Evolutionary conservation across 1,140 invertebrate species (phyloP), one percentile per base, ranked within the genome.

Genomic region (Rhagoletis zephyria): DNA sequence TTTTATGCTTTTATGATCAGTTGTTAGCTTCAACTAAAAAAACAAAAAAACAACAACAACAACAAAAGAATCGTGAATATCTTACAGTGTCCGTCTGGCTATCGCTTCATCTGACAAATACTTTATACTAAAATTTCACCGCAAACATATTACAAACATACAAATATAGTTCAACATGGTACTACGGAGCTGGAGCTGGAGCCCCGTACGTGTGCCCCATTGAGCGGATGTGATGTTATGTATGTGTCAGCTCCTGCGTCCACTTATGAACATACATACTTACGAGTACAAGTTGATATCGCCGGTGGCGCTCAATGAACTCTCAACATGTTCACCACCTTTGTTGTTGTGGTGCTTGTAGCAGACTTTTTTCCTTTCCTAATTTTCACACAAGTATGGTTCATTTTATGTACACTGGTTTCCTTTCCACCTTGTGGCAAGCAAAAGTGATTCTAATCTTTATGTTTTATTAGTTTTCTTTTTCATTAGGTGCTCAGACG

Each of bases 381-480:
- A 4, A 63, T 63, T 63, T 63, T 63, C 16, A 63, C 16, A 63
- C 16, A 63, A 16, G 12, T 74, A 74, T 56, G 51, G 10, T 42
- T 16, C 42, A 42, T 10, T 65, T 30, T 65, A 1, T 65, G 65
- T 67, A 45, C 5, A 16, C 42, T 74, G 67, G 30, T 81, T 81
- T 81, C 48, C 74, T 51, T 81, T 81, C 16, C 74, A 56, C 48
- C 74, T 81, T 81, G 74, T 81, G 74, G 16, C 74, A 16, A 19
- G 16, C 45, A 19, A 81, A 56, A 10, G 16, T 56, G 74, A 81
- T 81, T 81, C n/a, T 81, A 81, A 81, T 81, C 74, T 51, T 81
- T 56, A 81, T 81, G 74, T 81, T 81, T 81, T 81, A 81, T 81
- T 81, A 81, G 74, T 81, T 81, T 81, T 81, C 48, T 81, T 81